Evolutionary conservation across 2,113 vertebrate genomes (phyloP), one percentile per base, ranked within the genome.

Genomic region (Melanocharis versteri): DNA sequence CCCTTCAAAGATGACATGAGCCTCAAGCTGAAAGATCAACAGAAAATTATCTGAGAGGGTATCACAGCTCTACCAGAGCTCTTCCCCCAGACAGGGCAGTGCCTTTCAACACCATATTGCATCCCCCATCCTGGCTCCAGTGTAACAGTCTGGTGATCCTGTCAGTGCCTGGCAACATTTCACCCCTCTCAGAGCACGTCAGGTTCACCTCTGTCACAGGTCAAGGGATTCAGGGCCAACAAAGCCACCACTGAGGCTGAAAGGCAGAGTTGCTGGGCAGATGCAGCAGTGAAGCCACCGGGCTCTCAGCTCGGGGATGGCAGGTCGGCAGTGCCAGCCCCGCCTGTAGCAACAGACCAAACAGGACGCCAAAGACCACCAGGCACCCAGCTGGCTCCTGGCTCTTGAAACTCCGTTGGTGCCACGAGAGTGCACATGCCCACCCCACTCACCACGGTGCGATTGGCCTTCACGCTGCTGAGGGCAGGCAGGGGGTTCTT

Each of bases 1-100:
- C 21, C 98, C 98, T 89, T 99, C 99, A 97, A 99, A 99, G 97
- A 98, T 96, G 86, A 99, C 61, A 28, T 98, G 98, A 96, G 98
- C 97, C 2, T 98, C 98, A 89, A 99, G 94, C 99, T 99, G 96
- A 83, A 92, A 83, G 83, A 90, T n/a, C 78, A 96, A 97, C 83
- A 93, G 56, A 89, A 57, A 95, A 69, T 37, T 15, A 70, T 40
- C 50, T 83, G 69, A 84, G 72, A 44, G 26, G 20, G 44, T n/a
- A 75, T 44, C 28, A 51, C 9, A 39, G 35, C 47, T 7, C 53
- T 83, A 45, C 24, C 75, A 53, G 53, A 69, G 66, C 40, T 93
- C 71, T 48, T 70, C 20, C 37, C 35, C 42, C 1, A 0, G 47
- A 24, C 26, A 68, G 37, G 2, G 33, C 28, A 54, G 30, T 53